A percentile compares a stretch with the other conserved stretches of the same genome.
These are phyloP conservation scores for Andrena fulva DNA, from an alignment of 2,888 invertebrate species.

Conservation along the genomic window DNA sequence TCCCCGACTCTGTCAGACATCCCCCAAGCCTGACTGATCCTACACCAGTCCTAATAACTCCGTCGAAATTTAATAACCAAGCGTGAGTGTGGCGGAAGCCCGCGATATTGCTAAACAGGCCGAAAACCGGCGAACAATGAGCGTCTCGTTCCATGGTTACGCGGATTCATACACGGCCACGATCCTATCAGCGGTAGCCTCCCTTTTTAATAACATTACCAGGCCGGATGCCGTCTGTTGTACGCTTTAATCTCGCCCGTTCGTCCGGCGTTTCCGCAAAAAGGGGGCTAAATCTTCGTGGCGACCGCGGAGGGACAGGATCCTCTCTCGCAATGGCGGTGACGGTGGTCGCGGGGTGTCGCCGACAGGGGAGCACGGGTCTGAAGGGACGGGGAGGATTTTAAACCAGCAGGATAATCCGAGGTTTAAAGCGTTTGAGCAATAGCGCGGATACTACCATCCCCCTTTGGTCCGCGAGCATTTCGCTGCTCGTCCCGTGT, in stretches of 20 bases:
- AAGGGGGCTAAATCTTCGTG: slow-evolving; percentile 52
- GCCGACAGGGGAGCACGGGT: slow-evolving; percentile 10
- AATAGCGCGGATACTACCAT: slow-evolving; percentile 65
- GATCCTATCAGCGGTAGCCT: slow-evolving; percentile 37
- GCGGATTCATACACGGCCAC: background rate
- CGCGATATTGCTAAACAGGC: slow-evolving; percentile 22
- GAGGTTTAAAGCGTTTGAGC: slow-evolving; percentile 76
- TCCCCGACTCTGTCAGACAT: background rate
- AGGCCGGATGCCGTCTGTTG: slow-evolving; percentile 51
- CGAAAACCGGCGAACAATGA: slow-evolving; percentile 30
- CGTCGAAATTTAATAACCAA: slow-evolving; percentile 41
- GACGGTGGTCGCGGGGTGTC: slow-evolving; percentile 15
- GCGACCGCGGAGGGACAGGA: slow-evolving; percentile 33
- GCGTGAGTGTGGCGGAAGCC: background rate
- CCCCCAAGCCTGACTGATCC: background rate
- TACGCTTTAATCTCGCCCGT: slow-evolving; percentile 61
- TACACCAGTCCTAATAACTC: slow-evolving; percentile 17
- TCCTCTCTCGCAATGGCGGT: slow-evolving; percentile 35
- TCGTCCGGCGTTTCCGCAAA: slow-evolving; percentile 28
- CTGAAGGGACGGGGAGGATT: slow-evolving; percentile 44
- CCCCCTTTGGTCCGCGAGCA: slow-evolving; percentile 36
- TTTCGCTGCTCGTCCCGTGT: slow-evolving; percentile 20
- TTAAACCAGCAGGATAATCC: slow-evolving; percentile 78
- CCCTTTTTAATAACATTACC: slow-evolving; percentile 70
- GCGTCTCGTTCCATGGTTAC: background rate